Percentiles rank a stretch among this genome's conserved stretches.
phyloP scores from a whole-genome alignment of 2,113 vertebrate genomes.

The Phaethon lepturus region DNA sequence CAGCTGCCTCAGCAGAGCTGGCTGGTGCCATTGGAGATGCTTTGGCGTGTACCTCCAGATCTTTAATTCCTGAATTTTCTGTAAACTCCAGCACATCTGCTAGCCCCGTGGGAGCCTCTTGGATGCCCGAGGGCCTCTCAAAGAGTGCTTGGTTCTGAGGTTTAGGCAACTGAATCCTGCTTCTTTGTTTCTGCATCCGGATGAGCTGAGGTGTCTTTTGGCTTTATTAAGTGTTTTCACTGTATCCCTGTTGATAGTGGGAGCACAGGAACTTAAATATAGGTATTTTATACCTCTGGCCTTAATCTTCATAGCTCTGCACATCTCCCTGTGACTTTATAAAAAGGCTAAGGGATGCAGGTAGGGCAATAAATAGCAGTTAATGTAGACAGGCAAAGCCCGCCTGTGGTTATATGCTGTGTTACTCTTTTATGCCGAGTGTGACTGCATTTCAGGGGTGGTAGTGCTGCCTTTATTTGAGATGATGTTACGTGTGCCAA shows the following conservation, averaged over 20 bases:
- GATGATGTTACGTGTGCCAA: background rate
- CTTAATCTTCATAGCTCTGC: background rate
- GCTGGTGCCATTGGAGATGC: background rate
- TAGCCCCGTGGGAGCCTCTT: background rate
- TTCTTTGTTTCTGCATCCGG: background rate
- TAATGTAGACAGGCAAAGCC: background rate
- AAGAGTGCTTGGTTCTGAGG: accelerated
- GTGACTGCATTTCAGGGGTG: background rate
- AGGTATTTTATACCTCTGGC: background rate
- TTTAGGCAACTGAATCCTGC: background rate
- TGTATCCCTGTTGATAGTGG: background rate
- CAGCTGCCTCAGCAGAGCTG: background rate
- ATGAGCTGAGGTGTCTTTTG: background rate
- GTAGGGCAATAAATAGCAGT: background rate
- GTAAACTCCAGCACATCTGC: background rate
- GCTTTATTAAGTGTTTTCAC: background rate
- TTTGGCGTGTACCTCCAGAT: background rate
- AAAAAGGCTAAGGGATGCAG: too few relatives aligned
- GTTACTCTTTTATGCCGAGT: background rate
- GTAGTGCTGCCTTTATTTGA: background rate
- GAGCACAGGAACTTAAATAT: background rate
- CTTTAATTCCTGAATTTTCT: background rate
- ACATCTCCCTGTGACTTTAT: accelerated
- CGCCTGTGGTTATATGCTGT: background rate
- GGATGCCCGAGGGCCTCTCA: background rate